phyloP scores from a whole-genome alignment of 2,113 vertebrate genomes.

The Lophius piscatorius region DNA sequence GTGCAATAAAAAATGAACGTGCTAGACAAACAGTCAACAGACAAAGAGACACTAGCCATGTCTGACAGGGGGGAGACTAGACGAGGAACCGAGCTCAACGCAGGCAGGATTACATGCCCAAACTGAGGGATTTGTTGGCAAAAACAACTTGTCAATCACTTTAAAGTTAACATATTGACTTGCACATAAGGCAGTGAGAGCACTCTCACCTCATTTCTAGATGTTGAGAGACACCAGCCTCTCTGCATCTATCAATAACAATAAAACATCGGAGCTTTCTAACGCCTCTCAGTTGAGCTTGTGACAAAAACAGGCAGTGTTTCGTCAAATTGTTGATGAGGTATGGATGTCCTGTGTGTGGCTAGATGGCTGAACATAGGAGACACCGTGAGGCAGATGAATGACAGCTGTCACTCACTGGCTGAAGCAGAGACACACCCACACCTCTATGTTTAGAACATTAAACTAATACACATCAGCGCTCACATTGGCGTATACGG shows the following conservation, averaged over 20 bases:
- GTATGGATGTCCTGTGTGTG: neutral
- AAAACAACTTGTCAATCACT: slow-evolving; percentile 69
- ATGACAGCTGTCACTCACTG: slow-evolving; percentile 44
- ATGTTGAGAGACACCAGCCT: slow-evolving; percentile 46
- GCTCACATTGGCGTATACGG: too few species aligned
- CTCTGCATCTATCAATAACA: slow-evolving; percentile 62
- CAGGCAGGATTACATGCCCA: slow-evolving; percentile 65
- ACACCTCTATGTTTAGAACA: neutral
- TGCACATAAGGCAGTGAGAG: slow-evolving; percentile 45
- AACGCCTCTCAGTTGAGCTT: slow-evolving; percentile 29
- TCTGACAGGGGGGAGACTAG: slow-evolving; percentile 59
- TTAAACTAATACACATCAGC: neutral
- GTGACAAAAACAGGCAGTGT: slow-evolving; percentile 55
- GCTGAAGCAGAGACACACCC: slow-evolving; percentile 5
- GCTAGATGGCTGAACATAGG: slow-evolving; percentile 9
- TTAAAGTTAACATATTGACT: slow-evolving; percentile 67
- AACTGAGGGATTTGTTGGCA: slow-evolving; percentile 64
- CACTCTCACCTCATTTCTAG: slow-evolving; percentile 44
- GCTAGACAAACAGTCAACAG: slow-evolving; percentile 38
- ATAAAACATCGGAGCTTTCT: slow-evolving; percentile 52
- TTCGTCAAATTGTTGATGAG: slow-evolving; percentile 44
- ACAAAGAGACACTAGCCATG: slow-evolving; percentile 34
- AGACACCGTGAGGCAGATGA: slow-evolving; percentile 10
- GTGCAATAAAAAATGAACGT: slow-evolving; percentile 34
- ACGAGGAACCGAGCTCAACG: slow-evolving; percentile 49